Conservation (phyloP, 2,113 vertebrate genomes). For the Tauraco erythrolophus region DNA sequence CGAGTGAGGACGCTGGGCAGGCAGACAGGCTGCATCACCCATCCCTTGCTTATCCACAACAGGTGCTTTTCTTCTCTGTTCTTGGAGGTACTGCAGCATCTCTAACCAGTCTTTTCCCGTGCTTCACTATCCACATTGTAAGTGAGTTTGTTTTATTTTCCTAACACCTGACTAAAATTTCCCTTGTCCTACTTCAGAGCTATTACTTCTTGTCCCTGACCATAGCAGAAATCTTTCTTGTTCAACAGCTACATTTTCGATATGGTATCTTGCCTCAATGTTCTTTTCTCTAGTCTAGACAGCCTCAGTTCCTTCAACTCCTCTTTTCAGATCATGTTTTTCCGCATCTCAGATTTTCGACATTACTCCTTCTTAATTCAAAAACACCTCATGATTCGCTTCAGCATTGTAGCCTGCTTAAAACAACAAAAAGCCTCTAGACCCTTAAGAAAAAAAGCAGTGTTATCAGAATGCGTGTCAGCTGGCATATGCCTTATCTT, state of each 20-base stretch:
- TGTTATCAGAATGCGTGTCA: neutral
- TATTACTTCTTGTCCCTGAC: neutral
- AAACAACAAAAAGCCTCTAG: neutral
- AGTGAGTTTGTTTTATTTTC: neutral
- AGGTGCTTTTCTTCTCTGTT: neutral
- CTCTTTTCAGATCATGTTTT: neutral
- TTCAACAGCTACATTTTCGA: neutral
- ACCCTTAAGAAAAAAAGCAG: neutral
- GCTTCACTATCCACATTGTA: neutral
- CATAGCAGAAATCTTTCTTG: neutral
- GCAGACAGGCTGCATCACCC: neutral
- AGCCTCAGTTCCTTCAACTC: neutral
- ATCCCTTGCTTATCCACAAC: neutral
- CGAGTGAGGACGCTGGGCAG: neutral
- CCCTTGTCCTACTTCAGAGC: neutral
- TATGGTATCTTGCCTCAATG: rapidly evolving
- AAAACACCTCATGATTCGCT: neutral
- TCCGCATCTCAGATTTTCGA: neutral
- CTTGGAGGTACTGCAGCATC: neutral
- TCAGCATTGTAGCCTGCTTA: neutral
- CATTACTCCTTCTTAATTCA: neutral
- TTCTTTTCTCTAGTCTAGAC: neutral
- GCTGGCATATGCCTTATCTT: neutral
- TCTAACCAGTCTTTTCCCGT: neutral
- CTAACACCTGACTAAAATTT: neutral